Conservation (phyloP, 2,113 vertebrate genomes). For the Falco punctatus region DNA sequence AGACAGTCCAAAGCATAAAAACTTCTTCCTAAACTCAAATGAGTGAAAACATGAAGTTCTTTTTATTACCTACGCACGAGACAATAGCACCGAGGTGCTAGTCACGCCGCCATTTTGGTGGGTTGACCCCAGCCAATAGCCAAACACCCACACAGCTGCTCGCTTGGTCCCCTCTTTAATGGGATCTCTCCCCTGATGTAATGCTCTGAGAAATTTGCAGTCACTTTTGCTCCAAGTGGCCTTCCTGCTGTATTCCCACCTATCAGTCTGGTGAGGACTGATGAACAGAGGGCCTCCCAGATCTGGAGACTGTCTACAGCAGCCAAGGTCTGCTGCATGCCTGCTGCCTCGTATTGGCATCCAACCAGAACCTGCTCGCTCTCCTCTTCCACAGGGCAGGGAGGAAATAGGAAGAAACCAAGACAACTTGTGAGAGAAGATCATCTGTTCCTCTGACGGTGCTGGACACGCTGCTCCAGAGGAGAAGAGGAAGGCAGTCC, state of each 20-base stretch:
- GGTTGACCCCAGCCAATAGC: background rate
- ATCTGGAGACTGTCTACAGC: background rate
- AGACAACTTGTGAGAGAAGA: background rate
- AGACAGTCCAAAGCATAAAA: background rate
- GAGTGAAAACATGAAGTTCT: background rate
- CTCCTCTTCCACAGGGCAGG: background rate
- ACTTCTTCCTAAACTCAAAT: background rate
- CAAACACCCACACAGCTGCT: background rate
- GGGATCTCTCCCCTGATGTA: background rate
- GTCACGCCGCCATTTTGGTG: background rate
- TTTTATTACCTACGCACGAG: background rate
- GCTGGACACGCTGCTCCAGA: background rate
- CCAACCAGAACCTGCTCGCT: background rate
- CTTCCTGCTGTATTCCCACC: background rate
- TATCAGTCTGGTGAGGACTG: background rate
- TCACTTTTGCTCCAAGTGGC: background rate
- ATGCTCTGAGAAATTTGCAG: background rate
- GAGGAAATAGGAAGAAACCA: background rate
- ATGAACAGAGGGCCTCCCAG: background rate
- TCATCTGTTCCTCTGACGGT: background rate
- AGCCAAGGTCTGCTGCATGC: background rate
- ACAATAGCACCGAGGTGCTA: background rate
- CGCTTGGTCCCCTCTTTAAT: accelerated
- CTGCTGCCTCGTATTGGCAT: background rate
- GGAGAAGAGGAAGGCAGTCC: background rate